A percentile compares a stretch with the other conserved stretches of the same genome.
Conservation (phyloP, 2,113 vertebrate species). For the Panthera uncia region DNA sequence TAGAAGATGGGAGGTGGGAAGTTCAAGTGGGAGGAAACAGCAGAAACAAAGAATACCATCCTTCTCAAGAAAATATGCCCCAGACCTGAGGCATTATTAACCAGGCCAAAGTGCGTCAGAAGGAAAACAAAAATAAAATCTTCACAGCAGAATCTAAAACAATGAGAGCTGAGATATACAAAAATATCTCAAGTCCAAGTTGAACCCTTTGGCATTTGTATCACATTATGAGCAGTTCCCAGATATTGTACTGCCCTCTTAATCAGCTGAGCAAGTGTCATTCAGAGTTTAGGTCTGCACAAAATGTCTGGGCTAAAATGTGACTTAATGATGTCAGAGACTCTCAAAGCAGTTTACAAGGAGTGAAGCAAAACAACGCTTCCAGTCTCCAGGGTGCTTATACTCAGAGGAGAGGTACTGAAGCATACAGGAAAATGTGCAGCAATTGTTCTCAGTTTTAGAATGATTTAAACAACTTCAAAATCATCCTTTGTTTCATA, state of each 20-base stretch:
- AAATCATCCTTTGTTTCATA: background rate
- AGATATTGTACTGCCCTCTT: background rate
- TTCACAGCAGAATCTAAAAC: slow-evolving; percentile 16
- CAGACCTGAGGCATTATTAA: background rate
- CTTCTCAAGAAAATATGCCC: background rate
- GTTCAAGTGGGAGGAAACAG: background rate
- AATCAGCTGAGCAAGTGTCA: slow-evolving; percentile 41
- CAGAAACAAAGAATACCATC: background rate
- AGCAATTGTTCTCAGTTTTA: background rate
- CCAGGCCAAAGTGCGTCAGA: background rate
- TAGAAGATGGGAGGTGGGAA: background rate
- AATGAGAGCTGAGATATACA: background rate
- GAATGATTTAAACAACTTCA: slow-evolving; percentile 8
- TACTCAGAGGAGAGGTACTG: slow-evolving; percentile 41
- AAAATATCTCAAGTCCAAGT: background rate
- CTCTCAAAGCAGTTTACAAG: slow-evolving; percentile 73
- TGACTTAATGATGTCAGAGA: slow-evolving; percentile 74
- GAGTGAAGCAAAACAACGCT: slow-evolving; percentile 70
- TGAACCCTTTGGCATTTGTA: background rate
- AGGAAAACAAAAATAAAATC: background rate
- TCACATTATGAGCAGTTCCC: background rate
- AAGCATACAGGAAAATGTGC: background rate
- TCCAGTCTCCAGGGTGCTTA: slow-evolving; percentile 56
- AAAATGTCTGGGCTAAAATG: slow-evolving; percentile 78
- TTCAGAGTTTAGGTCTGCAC: slow-evolving; percentile 64